phyloP scores from a whole-genome alignment of 1,140 invertebrate species.

The Pseudomyrmex cubaensis region DNA sequence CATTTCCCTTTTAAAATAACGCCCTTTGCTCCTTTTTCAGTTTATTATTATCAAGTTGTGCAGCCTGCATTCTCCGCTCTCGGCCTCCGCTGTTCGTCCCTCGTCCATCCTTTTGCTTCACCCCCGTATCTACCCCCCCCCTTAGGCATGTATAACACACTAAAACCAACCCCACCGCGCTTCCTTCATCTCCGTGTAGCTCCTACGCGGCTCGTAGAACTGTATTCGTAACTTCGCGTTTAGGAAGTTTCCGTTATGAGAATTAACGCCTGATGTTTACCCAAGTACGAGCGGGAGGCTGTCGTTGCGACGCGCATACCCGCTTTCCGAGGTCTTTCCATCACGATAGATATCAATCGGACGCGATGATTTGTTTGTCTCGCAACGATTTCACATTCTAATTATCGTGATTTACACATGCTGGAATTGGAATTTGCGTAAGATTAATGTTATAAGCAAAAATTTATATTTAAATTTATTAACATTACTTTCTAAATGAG shows the following conservation, averaged over 20 bases:
- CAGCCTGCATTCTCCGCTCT: constrained; percentile 61
- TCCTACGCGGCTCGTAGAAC: constrained; percentile 50
- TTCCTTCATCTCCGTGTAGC: constrained; percentile 34
- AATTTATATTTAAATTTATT: neutral
- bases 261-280: constrained; percentile 78
- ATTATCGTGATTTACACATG: neutral
- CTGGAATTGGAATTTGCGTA: neutral
- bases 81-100: constrained; percentile 30
- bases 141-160: constrained; percentile 70
- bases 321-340: neutral
- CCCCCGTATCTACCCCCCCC: constrained; percentile 30
- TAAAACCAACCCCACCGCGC: constrained; percentile 37
- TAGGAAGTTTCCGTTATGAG: constrained; percentile 80
- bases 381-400: neutral
- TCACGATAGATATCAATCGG: constrained; percentile 12
- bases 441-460: neutral
- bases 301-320: constrained; percentile 3
- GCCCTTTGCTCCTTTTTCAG: constrained; percentile 83
- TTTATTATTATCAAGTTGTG: constrained; percentile 85
- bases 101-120: constrained; percentile 26
- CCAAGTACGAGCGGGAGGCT: constrained; percentile 28
- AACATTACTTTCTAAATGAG: neutral
- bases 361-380: neutral
- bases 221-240: constrained; percentile 78
- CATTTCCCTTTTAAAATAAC: constrained; percentile 86